Evolutionary conservation across 2,888 invertebrate species (phyloP).

Genomic region (Zygaena filipendulae): DNA sequence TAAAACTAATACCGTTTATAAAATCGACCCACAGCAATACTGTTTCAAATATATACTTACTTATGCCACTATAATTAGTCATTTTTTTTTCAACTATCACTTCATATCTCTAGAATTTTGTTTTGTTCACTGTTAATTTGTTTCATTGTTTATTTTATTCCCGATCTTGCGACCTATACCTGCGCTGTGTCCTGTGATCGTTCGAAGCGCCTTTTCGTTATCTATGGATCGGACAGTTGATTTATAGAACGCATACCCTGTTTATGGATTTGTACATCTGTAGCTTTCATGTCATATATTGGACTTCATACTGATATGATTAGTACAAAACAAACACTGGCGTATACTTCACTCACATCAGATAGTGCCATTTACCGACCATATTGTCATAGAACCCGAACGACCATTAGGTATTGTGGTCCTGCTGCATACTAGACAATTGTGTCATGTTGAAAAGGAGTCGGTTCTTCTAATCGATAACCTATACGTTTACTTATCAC

Average conservation of each 20-base stretch:
- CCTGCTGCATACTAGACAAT: conserved; percentile 44
- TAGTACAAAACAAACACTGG: conserved; percentile 57
- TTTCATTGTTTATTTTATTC: conserved; percentile 36
- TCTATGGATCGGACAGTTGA: conserved; percentile 16
- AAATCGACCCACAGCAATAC: conserved; percentile 61
- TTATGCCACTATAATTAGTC: conserved; percentile 61
- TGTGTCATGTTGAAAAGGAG: no score
- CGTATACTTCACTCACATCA: conserved; percentile 64
- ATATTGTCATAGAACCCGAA: no score
- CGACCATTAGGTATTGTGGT: conserved; percentile 49
- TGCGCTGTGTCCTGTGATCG: conserved; percentile 42
- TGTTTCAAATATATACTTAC: conserved; percentile 44
- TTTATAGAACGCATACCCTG: conserved; percentile 28
- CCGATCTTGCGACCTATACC: conserved; percentile 41
- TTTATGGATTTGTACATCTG: conserved; percentile 43
- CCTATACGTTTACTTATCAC: no score
- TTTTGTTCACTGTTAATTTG: conserved; percentile 51
- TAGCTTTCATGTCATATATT: conserved; percentile 54
- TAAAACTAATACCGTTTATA: conserved; percentile 66
- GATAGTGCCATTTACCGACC: conserved; percentile 32
- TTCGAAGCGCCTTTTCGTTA: conserved; percentile 22
- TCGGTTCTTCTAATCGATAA: no score
- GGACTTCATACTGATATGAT: conserved; percentile 56
- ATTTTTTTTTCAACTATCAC: conserved; percentile 57
- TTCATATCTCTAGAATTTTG: conserved; percentile 56